Evolutionary conservation across 2,797 vertebrate species (phyloP), one percentile per base, ranked within the genome.

Genomic region (Anguilla pacifica): DNA sequence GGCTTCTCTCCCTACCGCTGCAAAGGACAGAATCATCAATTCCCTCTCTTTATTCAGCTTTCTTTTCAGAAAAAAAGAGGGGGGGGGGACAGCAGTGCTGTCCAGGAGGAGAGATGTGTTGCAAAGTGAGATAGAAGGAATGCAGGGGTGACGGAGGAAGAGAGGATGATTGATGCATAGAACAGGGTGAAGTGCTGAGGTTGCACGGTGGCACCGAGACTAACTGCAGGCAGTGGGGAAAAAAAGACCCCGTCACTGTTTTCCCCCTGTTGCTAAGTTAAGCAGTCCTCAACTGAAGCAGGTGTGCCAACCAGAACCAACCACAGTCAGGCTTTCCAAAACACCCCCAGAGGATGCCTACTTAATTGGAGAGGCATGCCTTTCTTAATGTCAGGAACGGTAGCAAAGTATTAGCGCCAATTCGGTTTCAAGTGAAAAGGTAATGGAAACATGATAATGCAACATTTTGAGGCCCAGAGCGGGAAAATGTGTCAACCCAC

Each of bases 1-100:
- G 64, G 84, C 89, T 61, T 3, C 90, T 90, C 90, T 87, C 90
- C 91, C 15, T 90, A 89, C 88, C 39, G 74, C 90, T 89, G 86
- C 11, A 22, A 88, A 88, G 88, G 90, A 90, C 55, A 84, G 67
- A 90, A 86, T 87, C 49, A 86, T 90, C 87, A 74, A 70, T 88
- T 91, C 85, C 85, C 84, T 86, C 43, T 53, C 83, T 87, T 79
- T 86, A 86, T 86, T 90, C 91, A 90, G 61, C 86, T 87, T 88
- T 90, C 87, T 88, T 90, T 88, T 89, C 53, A 9, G 39, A 25
- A 57, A 83, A 17, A 64, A 84, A 25, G 28, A 0, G 19, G 13
- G 61, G 55, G 61, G 55, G 53, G 51, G 28, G 59, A 0, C 3
- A 39, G 79, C 81, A 55, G 53, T 25, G 46, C 31, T 19, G 43